Percentiles rank a stretch among this genome's conserved stretches.
Conservation (phyloP, 2,797 vertebrate genomes). For the Thaleichthys pacificus region DNA sequence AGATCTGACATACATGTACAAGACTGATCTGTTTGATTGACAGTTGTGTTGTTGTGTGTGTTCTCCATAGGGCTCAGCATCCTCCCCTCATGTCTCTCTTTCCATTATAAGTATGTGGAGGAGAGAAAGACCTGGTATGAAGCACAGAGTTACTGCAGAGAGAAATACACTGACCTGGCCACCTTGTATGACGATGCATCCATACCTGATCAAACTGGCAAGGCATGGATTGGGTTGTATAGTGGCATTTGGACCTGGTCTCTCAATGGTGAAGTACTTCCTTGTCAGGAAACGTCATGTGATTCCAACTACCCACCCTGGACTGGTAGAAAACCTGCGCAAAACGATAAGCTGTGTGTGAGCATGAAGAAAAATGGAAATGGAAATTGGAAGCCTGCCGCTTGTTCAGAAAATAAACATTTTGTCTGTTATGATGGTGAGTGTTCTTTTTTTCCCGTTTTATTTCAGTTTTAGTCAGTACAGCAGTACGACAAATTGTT, state of each 20-base stretch:
- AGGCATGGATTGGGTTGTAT: background rate
- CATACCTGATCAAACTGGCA: background rate
- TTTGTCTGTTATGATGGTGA: no score
- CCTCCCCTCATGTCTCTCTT: background rate
- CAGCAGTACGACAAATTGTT: no score
- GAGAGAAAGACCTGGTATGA: background rate
- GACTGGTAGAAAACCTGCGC: background rate
- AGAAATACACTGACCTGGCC: background rate
- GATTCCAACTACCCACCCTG: background rate
- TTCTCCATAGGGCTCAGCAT: no score
- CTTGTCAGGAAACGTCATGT: background rate
- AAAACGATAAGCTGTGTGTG: no score
- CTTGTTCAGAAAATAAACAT: background rate
- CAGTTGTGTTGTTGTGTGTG: no score
- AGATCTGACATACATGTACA: no score
- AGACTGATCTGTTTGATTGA: no score
- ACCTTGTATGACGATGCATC: background rate
- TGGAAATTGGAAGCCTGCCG: fast-evolving
- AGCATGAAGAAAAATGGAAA: background rate
- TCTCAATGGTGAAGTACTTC: background rate
- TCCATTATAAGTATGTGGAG: background rate
- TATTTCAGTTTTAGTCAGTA: no score
- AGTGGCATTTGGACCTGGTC: background rate
- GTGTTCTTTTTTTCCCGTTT: no score
- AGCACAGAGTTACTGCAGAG: background rate